Base-by-base conservation (phyloP, 2,888 invertebrate species). In the Eupelmus urozonus region DNA sequence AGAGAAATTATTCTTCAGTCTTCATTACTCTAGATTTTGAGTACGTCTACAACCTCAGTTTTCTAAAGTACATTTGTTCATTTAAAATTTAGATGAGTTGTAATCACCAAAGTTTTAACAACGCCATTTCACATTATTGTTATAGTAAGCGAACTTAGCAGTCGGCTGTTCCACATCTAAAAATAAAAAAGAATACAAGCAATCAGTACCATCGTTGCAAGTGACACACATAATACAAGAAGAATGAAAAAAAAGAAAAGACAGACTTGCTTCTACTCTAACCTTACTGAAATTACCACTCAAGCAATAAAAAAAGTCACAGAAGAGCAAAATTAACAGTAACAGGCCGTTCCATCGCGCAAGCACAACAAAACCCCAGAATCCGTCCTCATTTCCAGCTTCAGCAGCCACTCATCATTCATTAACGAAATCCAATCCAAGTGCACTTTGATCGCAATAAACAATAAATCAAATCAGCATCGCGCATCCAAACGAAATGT, bases 281-380 rank as follows among this genome's bases (percentile, higher is more conserved):
- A 65, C 51, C 65, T 65, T 23, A 51, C 1, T 51, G 49, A 11
- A 65, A 65, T 65, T 51, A 51, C 11, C 18, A 45, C 7, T 45
- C 2, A 25, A 45, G 13, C 57, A 57, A 57, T 3, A 57, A 27
- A 5, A 49, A 45, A 34, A 34, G 3, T 34, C 7, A 57, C 27
- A 25, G 13, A 57, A 57, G 27, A 27, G 27, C 27, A 13, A 57
- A 53, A 9, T 23, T 20, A 53, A 20, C 9, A 53, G 11, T 53
- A 20, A 53, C 18, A 45, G 34, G 3, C 9, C 9, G 9, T 13
- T 45, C 9, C 7, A 45, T 13, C 16, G 45, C 9, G 51, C 2
- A 51, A 51, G n/a, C n/a, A n/a, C n/a, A n/a, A n/a, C n/a, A n/a
- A n/a, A n/a, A n/a, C n/a, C n/a, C n/a, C n/a, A n/a, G n/a, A n/a